Conservation (phyloP, 1,140 invertebrate species). For the Gryon sp. region DNA sequence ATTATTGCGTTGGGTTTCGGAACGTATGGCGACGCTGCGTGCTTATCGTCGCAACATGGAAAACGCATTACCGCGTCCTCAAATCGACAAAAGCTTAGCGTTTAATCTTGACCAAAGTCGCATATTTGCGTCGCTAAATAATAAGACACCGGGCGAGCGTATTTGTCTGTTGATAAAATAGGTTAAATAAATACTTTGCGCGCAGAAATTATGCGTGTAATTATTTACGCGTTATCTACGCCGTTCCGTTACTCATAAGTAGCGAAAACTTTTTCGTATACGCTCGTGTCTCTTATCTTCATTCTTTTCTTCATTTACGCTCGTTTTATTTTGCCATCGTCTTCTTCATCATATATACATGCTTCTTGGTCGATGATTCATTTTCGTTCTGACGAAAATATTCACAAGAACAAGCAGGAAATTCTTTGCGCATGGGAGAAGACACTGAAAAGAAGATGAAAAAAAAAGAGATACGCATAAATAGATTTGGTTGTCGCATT, state of each 20-base stretch:
- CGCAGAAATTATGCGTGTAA: conserved; percentile 59
- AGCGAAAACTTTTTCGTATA: conserved; percentile 43
- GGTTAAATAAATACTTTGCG: conserved; percentile 51
- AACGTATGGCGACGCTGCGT: conserved; percentile 39
- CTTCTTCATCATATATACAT: neutral
- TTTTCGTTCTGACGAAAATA: conserved; percentile 25
- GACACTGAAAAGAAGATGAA: too few relatives aligned
- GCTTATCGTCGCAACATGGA: conserved; percentile 59
- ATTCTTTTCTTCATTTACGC: neutral
- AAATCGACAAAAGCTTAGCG: conserved; percentile 54
- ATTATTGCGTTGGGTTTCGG: conserved; percentile 46
- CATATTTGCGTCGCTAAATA: conserved; percentile 60
- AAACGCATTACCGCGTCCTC: conserved; percentile 58
- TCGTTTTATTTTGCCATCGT: conserved; percentile 15
- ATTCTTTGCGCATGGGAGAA: conserved; percentile 49
- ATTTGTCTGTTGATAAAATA: conserved; percentile 59
- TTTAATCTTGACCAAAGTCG: conserved; percentile 63
- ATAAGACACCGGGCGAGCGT: conserved; percentile 55
- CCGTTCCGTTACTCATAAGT: conserved; percentile 58
- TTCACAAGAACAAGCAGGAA: conserved; percentile 35
- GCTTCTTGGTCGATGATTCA: conserved; percentile 25
- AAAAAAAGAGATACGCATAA: conserved; percentile 19
- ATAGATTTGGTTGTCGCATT: conserved; percentile 18
- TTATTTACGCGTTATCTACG: conserved; percentile 53
- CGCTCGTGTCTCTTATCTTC: conserved; percentile 11